These are phyloP conservation scores for Platycheirus albimanus DNA, from an alignment of 2,888 invertebrate species.

Conservation along the genomic window DNA sequence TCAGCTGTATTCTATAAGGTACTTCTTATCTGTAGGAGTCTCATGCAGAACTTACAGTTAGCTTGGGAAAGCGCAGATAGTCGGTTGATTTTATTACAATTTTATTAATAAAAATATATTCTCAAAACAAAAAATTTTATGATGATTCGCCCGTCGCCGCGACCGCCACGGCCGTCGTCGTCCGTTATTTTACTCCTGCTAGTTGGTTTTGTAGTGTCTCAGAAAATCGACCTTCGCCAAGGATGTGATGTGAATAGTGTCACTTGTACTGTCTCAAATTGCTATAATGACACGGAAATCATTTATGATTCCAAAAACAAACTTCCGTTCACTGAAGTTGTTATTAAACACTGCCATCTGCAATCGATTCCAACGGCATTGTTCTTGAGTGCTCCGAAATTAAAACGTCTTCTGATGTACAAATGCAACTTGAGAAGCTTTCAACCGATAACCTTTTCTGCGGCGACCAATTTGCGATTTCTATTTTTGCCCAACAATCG, in stretches of 20 bases:
- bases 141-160: slow-evolving; percentile 26
- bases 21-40: slow-evolving; percentile 45
- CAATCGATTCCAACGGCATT: slow-evolving; percentile 76
- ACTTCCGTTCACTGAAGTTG: slow-evolving; percentile 66
- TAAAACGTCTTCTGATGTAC: slow-evolving; percentile 77
- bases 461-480: slow-evolving; percentile 72
- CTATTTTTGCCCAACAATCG: slow-evolving; percentile 77
- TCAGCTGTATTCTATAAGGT: slow-evolving; percentile 22
- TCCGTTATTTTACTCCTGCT: slow-evolving; percentile 21
- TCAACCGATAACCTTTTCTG: slow-evolving; percentile 74
- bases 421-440: slow-evolving; percentile 77
- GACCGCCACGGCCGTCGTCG: slow-evolving; percentile 17
- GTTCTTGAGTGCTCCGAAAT: slow-evolving; percentile 77
- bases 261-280: slow-evolving; percentile 48
- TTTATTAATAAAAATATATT: slow-evolving; percentile 14
- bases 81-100: slow-evolving; percentile 60
- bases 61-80: slow-evolving; percentile 41
- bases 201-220: slow-evolving; percentile 29
- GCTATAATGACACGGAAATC: slow-evolving; percentile 30
- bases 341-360: slow-evolving; percentile 76
- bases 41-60: slow-evolving; percentile 38
- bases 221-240: slow-evolving; percentile 30
- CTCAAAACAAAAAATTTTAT: not conserved
- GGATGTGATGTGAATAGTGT: slow-evolving; percentile 27
- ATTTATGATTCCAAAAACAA: not conserved